Conservation (phyloP, 2,888 invertebrate species). For the Branchinecta sandiegonensis region DNA sequence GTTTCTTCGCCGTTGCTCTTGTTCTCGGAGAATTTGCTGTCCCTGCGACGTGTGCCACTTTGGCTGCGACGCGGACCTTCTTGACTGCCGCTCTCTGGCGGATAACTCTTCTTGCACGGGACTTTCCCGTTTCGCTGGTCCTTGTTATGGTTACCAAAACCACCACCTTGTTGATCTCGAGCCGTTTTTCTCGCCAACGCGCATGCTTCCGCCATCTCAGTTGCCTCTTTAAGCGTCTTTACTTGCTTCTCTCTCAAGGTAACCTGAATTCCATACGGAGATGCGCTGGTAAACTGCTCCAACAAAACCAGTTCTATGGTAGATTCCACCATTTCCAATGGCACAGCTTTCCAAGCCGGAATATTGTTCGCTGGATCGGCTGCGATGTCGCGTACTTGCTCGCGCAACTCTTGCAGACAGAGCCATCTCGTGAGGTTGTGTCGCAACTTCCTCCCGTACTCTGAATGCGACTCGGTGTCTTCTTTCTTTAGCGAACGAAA, state of each 20-base stretch:
- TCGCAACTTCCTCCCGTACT: no score
- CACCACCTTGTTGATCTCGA: background rate
- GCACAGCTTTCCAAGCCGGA: background rate
- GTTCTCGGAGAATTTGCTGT: no score
- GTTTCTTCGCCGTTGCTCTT: background rate
- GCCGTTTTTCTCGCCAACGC: background rate
- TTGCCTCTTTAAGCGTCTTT: background rate
- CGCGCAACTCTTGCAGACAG: background rate
- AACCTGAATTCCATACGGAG: background rate
- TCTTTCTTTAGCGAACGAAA: no score
- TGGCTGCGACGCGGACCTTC: background rate
- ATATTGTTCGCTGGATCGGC: background rate
- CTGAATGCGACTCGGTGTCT: no score
- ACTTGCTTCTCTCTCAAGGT: background rate
- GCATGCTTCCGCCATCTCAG: slow-evolving; percentile 6
- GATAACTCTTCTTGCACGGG: background rate
- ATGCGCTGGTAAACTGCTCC: background rate
- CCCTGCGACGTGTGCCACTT: no score
- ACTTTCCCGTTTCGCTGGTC: background rate
- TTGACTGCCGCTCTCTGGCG: background rate
- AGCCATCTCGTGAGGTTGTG: background rate
- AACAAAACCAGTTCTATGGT: background rate
- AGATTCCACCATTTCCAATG: background rate
- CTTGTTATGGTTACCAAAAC: no score
- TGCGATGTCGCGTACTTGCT: background rate